phyloP scores from a whole-genome alignment of 2,888 invertebrate species.

The Dinocampus coccinellae region DNA sequence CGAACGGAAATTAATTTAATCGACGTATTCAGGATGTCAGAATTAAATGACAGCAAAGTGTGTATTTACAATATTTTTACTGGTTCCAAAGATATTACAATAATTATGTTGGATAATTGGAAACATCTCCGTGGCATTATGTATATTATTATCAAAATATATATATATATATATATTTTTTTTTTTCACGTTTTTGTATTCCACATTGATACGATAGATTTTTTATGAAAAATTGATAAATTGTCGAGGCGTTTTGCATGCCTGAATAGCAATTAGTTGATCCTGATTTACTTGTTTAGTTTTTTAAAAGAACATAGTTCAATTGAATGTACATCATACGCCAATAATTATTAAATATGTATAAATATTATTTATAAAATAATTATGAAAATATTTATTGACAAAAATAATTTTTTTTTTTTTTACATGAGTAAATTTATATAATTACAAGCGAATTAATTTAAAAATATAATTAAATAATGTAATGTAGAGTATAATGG shows the following conservation, averaged over 20 bases:
- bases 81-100: neutral
- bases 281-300: neutral
- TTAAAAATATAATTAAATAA: too few relatives aligned
- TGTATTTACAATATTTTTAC: neutral
- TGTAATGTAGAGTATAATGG: neutral
- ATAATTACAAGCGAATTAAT: too few relatives aligned
- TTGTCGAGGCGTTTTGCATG: neutral
- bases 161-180: neutral
- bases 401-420: too few relatives aligned
- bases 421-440: too few relatives aligned
- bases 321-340: neutral
- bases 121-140: slow-evolving; percentile 8
- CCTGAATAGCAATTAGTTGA: neutral
- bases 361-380: neutral
- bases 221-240: neutral
- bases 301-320: neutral
- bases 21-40: slow-evolving; percentile 6
- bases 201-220: neutral
- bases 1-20: slow-evolving; percentile 12
- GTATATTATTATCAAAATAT: neutral
- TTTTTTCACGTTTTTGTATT: neutral
- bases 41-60: neutral
- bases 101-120: slow-evolving; percentile 4
- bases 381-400: neutral
- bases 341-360: neutral